A percentile compares a stretch with the other conserved stretches of the same genome.
These are phyloP conservation scores for Silurus aristotelis DNA, from an alignment of 2,797 vertebrate species.

Conservation along the genomic window DNA sequence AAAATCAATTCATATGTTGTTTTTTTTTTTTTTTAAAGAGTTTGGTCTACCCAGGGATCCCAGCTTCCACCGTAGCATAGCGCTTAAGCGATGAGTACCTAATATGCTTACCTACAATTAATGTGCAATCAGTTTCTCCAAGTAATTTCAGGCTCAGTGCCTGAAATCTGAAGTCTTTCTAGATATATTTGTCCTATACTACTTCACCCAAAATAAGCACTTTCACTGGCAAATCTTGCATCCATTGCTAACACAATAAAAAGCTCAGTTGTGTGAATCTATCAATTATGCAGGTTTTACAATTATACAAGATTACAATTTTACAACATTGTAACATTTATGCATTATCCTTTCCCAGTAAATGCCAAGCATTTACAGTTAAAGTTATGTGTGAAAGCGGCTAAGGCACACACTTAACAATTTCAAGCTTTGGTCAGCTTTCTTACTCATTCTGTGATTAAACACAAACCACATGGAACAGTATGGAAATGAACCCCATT, in stretches of 20 bases:
- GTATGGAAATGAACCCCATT: background rate
- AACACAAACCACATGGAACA: conserved; percentile 8
- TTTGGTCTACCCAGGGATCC: background rate
- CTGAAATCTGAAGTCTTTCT: background rate
- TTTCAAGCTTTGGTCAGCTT: background rate
- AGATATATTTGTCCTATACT: background rate
- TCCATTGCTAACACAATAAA: background rate
- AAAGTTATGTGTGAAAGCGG: background rate
- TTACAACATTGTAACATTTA: background rate
- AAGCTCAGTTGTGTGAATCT: background rate
- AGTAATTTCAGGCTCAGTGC: background rate
- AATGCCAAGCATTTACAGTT: background rate
- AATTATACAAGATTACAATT: background rate
- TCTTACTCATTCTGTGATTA: background rate
- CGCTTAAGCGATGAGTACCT: background rate
- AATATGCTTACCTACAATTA: background rate
- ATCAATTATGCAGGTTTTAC: background rate
- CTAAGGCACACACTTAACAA: background rate
- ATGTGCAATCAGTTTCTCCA: background rate
- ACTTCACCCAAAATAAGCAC: background rate
- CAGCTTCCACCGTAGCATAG: background rate
- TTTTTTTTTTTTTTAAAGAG: background rate
- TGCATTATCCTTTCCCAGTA: background rate
- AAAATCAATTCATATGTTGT: background rate
- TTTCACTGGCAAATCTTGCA: background rate